These are phyloP conservation scores for Gasteruption jaculator DNA, from an alignment of 2,888 invertebrate genomes.

Conservation along the genomic window DNA sequence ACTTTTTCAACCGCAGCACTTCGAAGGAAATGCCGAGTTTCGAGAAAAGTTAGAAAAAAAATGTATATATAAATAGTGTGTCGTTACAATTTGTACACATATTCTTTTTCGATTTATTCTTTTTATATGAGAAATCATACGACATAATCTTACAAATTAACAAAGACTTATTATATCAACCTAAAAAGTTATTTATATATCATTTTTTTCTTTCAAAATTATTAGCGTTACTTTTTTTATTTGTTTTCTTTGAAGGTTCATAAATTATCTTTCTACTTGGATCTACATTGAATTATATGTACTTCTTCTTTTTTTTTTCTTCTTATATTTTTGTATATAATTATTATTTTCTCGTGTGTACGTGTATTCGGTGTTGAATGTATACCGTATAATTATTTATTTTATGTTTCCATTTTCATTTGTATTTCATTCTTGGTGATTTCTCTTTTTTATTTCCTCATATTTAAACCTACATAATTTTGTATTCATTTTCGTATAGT, in stretches of 20 bases:
- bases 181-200: background rate
- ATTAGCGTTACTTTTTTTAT: no score
- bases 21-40: no score
- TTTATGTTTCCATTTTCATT: no score
- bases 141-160: conserved; percentile 38
- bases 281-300: background rate
- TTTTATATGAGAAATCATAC: conserved; percentile 33
- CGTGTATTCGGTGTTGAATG: no score
- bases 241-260: background rate
- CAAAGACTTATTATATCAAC: conserved; percentile 20
- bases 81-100: conserved; percentile 21
- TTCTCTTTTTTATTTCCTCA: background rate
- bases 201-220: no score
- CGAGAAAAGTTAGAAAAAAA: conserved; percentile 1
- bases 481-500: conserved; percentile 25
- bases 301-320: conserved; percentile 1
- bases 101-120: conserved; percentile 39
- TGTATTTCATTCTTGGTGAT: conserved; percentile 9
- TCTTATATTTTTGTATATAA: conserved; percentile 11
- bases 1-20: no score
- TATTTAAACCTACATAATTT: conserved; percentile 19
- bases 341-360: no score
- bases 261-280: background rate
- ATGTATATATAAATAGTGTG: no score
- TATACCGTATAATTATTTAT: no score